These are phyloP conservation scores for Watsonalla cultraria DNA, from an alignment of 2,888 invertebrate genomes.

Conservation along the genomic window DNA sequence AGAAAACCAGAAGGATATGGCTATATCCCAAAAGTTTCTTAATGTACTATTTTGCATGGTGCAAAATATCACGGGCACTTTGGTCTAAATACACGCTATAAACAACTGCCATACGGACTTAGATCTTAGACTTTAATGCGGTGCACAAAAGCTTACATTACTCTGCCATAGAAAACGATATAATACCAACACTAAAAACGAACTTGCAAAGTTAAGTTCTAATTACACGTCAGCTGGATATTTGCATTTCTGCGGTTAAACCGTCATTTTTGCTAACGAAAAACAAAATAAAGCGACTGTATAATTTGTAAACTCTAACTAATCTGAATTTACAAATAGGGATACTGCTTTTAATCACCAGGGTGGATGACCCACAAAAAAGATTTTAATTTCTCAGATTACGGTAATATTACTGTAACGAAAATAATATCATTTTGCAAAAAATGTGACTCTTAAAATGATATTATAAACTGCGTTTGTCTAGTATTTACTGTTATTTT, in stretches of 20 bases:
- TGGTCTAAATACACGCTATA: conserved; percentile 20
- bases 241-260: not conserved
- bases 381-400: no score
- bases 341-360: not conserved
- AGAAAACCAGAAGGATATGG: conserved; percentile 75
- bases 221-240: no score
- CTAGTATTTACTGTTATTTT: no score
- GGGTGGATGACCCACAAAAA: not conserved
- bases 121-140: not conserved
- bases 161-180: not conserved
- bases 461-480: no score
- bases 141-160: not conserved
- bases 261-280: not conserved
- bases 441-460: no score
- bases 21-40: conserved; percentile 76
- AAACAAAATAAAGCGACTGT: not conserved
- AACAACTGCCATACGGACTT: conserved; percentile 54
- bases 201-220: no score
- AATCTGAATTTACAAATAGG: not conserved
- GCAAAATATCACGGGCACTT: conserved; percentile 67
- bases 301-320: not conserved
- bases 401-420: not conserved
- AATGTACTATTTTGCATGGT: conserved; percentile 90
- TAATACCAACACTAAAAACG: no score
- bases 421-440: not conserved